These are phyloP conservation scores for Rhinoptilus africanus DNA, from an alignment of 2,113 vertebrate species.

Conservation along the genomic window DNA sequence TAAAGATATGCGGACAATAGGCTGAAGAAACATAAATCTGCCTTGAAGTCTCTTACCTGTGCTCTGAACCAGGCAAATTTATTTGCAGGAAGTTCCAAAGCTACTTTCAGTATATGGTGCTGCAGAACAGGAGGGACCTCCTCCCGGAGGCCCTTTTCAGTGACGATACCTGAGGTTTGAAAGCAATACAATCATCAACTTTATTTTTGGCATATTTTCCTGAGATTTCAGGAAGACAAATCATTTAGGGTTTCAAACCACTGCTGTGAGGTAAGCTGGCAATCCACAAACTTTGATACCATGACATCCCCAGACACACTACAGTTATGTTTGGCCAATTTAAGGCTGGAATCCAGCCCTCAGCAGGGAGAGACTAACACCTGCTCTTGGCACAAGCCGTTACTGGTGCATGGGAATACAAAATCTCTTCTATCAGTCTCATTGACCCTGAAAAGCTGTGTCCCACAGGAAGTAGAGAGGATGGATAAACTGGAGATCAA, in stretches of 20 bases:
- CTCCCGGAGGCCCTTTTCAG: conserved; percentile 79
- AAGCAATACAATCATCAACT: background rate
- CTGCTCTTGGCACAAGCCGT: background rate
- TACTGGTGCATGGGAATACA: background rate
- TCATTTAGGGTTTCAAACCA: background rate
- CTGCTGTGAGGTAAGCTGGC: background rate
- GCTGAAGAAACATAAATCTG: background rate
- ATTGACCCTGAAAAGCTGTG: background rate
- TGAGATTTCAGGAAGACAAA: background rate
- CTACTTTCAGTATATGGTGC: conserved; percentile 87
- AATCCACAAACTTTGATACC: background rate
- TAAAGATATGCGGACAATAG: background rate
- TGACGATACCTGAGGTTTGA: conserved; percentile 80
- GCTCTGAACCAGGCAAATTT: conserved; percentile 93
- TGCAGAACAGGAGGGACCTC: conserved; percentile 87
- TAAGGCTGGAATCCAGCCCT: background rate
- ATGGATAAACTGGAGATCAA: background rate
- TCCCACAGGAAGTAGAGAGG: background rate
- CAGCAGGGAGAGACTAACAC: background rate
- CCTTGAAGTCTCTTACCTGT: conserved; percentile 76
- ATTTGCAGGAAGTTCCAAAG: conserved; percentile 89
- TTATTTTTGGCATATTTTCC: background rate
- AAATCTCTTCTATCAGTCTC: background rate
- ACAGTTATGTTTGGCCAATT: background rate
- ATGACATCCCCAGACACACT: background rate